Conservation (phyloP, 2,797 vertebrate genomes). For the Lemur catta region DNA sequence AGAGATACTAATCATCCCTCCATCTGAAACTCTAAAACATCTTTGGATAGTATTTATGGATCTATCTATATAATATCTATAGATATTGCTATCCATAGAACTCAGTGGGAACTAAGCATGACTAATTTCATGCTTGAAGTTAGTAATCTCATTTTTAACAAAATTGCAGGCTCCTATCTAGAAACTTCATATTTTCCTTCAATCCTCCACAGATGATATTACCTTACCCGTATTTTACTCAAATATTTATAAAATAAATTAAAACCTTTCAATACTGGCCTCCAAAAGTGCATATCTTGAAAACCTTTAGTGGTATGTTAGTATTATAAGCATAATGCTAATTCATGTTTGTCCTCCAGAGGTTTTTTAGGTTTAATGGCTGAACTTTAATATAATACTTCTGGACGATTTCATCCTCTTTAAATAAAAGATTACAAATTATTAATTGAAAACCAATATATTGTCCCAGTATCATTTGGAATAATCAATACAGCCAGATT, state of each 20-base stretch:
- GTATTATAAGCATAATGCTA: neutral
- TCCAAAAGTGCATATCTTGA: neutral
- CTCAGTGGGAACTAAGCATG: neutral
- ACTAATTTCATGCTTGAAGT: neutral
- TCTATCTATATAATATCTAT: neutral
- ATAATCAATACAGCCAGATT: neutral
- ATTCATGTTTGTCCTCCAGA: neutral
- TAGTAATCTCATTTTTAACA: neutral
- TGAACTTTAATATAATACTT: neutral
- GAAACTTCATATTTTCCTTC: neutral
- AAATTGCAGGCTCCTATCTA: neutral
- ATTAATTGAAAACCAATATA: neutral
- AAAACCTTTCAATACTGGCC: neutral
- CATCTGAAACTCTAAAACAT: neutral
- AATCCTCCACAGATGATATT: neutral
- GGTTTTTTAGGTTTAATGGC: neutral
- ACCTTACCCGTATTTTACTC: neutral
- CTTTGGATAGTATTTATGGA: neutral
- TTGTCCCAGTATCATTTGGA: neutral
- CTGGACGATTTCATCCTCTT: neutral
- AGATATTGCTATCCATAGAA: neutral
- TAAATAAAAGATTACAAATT: neutral
- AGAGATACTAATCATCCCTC: neutral
- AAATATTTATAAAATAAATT: neutral
- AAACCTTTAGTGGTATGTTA: neutral